Evolutionary conservation across 2,113 vertebrate genomes (phyloP), one percentile per base, ranked within the genome.

Genomic region (Erythrocebus patas): DNA sequence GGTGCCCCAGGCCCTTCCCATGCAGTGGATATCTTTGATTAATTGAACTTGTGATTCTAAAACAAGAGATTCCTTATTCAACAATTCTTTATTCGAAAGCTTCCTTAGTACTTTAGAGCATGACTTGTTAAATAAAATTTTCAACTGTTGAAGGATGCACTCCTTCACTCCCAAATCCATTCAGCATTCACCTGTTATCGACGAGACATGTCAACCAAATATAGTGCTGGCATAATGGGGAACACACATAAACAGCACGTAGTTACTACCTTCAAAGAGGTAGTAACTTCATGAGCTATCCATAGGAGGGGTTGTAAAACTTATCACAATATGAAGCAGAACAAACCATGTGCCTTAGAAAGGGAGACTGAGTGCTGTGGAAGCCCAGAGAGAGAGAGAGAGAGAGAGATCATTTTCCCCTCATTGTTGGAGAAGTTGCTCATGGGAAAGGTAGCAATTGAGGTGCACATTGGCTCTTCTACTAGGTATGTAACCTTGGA

Each of bases 1-100:
- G 43, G 4, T 81, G 13, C 13, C 18, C 2, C 8, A 82, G 14
- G 13, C 20, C 38, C 22, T 81, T 91, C 12, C 22, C 20, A 40
- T 43, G 32, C 10, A 35, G 2, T 75, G 14, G 17, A 10, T 32
- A 61, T n/a, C 32, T 70, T 85, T 96, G 57, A 66, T 72, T 55
- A 95, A 76, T 68, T 79, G 32, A 94, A 84, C 20, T 52, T 88
- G 12, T 55, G 66, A 45, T 81, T 89, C 84, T 82, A 94, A 85
- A 64, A 87, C 5, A 61, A 91, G 52, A 40, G 9, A 78, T 89
- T 95, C 55, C 6, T 55, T 55, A 55, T 55, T 55, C 52, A 55
- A 55, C 89, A 16, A 78, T 83, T 14, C 61, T 96, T 86, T 40
- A 6, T 11, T 75, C 18, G 22, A 78, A 91, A 72, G 5, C 18